A percentile compares a stretch with the other conserved stretches of the same genome.
Evolutionary conservation across 2,888 invertebrate genomes (phyloP).

Genomic region (Oligia strigilis): DNA sequence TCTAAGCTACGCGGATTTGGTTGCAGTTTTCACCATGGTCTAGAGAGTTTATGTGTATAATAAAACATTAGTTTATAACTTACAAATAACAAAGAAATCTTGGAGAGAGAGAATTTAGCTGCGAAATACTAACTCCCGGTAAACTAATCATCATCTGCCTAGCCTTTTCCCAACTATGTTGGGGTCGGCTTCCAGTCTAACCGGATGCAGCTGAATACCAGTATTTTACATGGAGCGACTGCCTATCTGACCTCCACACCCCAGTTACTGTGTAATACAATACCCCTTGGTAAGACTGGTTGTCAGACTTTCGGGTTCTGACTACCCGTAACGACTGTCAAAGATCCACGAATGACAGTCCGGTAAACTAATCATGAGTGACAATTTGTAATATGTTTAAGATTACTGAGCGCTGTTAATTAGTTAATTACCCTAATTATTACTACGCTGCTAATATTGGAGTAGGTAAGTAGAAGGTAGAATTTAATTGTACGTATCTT

Average conservation of each 20-base stretch:
- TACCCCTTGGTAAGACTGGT: too few species aligned
- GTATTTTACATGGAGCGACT: too few species aligned
- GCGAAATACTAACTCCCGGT: conserved; percentile 14
- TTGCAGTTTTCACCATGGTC: not conserved
- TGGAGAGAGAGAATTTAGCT: conserved; percentile 1
- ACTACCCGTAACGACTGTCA: too few species aligned
- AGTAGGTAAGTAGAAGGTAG: not conserved
- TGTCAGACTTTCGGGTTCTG: too few species aligned
- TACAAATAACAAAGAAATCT: too few species aligned
- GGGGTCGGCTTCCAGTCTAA: too few species aligned
- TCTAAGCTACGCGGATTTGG: not conserved
- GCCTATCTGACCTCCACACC: too few species aligned
- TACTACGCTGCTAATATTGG: conserved; percentile 24
- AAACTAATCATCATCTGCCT: conserved; percentile 24
- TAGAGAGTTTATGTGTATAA: not conserved
- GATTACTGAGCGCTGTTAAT: conserved; percentile 7
- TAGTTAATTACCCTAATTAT: conserved; percentile 40
- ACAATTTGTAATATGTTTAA: conserved; percentile 24
- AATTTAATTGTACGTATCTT: conserved; percentile 23
- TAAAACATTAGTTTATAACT: not conserved
- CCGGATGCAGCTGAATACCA: too few species aligned
- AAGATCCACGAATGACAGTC: too few species aligned
- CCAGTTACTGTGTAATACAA: too few species aligned
- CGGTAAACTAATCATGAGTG: conserved; percentile 32
- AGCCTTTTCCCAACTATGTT: too few species aligned